These are phyloP conservation scores for Patella vulgata DNA, from an alignment of 1,140 invertebrate genomes.

Conservation along the genomic window DNA sequence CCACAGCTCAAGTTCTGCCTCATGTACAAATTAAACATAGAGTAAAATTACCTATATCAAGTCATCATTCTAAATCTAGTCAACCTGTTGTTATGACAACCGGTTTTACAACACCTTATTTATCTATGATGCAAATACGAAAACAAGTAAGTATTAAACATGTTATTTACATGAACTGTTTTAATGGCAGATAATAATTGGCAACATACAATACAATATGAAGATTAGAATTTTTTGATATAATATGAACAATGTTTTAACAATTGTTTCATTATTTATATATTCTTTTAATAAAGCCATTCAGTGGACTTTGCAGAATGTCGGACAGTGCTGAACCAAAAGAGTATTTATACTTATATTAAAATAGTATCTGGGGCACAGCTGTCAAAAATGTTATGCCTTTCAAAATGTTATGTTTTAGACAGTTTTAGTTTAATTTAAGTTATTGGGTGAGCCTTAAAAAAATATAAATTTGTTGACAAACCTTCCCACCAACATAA, in stretches of 20 bases:
- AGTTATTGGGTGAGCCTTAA: too few species aligned
- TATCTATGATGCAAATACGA: slow-evolving; percentile 53
- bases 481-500: too few species aligned
- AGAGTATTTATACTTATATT: too few species aligned
- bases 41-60: slow-evolving; percentile 33
- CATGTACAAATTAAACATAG: slow-evolving; percentile 49
- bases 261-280: background rate
- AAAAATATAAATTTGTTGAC: too few species aligned
- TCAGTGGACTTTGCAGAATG: too few species aligned
- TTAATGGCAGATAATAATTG: too few species aligned
- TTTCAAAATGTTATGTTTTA: too few species aligned
- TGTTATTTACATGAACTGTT: slow-evolving; percentile 8
- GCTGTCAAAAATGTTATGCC: too few species aligned
- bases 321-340: too few species aligned
- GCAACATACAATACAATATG: too few species aligned
- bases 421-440: too few species aligned
- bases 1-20: slow-evolving; percentile 38
- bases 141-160: slow-evolving; percentile 44
- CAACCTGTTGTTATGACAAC: slow-evolving; percentile 47
- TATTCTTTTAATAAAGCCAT: slow-evolving; percentile 12
- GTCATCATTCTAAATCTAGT: slow-evolving; percentile 12
- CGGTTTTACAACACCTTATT: slow-evolving; percentile 46
- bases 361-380: too few species aligned
- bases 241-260: slow-evolving; percentile 5
- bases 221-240: background rate